phyloP scores from a whole-genome alignment of 2,797 vertebrate species.

The Pelobates cultripes region DNA sequence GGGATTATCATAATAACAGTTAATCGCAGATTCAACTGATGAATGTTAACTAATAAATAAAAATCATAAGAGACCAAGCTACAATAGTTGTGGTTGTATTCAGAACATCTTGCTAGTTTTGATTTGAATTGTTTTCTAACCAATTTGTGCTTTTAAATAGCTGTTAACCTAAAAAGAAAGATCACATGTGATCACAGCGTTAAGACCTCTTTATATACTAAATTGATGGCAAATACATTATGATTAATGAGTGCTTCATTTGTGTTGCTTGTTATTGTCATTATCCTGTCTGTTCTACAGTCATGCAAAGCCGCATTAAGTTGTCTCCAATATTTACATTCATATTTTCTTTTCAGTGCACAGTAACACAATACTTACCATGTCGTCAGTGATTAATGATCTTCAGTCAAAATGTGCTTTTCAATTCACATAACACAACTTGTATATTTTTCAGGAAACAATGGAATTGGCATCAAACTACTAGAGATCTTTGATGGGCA shows the following conservation, averaged over 20 bases:
- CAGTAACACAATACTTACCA: slow-evolving; percentile 36
- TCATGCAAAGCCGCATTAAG: slow-evolving; percentile 24
- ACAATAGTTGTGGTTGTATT: too few species aligned
- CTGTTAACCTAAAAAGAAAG: slow-evolving; percentile 24
- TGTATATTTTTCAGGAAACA: slow-evolving; percentile 12
- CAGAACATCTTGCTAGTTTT: too few species aligned
- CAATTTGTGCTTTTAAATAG: not conserved
- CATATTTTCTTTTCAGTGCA: slow-evolving; percentile 30
- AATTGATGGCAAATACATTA: slow-evolving; percentile 30
- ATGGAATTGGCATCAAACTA: slow-evolving; percentile 1
- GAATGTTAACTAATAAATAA: too few species aligned
- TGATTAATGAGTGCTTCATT: slow-evolving; percentile 28
- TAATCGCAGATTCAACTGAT: too few species aligned
- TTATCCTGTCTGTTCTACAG: slow-evolving; percentile 24
- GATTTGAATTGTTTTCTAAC: not conserved
- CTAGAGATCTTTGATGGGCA: slow-evolving; percentile 18
- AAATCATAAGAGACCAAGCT: too few species aligned
- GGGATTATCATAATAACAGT: too few species aligned
- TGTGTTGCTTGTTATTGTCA: slow-evolving; percentile 31
- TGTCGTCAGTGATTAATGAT: slow-evolving; percentile 19
- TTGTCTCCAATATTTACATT: slow-evolving; percentile 25
- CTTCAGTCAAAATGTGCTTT: slow-evolving; percentile 24
- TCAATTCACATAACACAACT: slow-evolving; percentile 19
- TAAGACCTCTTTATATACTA: slow-evolving; percentile 13
- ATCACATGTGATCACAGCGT: slow-evolving; percentile 8